Evolutionary conservation across 2,888 invertebrate genomes (phyloP).

Genomic region (Synergus gifuensis): DNA sequence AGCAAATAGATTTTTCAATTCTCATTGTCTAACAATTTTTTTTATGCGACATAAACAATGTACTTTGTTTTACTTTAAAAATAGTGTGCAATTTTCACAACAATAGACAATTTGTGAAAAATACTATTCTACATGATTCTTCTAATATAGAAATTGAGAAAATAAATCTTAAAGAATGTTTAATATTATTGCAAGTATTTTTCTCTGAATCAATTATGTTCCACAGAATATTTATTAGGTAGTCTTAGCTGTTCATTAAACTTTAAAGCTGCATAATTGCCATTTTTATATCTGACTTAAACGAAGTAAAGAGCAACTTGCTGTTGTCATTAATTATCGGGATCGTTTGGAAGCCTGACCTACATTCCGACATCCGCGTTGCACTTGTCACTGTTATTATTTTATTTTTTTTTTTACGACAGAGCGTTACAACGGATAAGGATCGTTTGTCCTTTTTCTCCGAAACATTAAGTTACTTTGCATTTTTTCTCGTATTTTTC

Average conservation of each 20-base stretch:
- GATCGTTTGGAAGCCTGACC: constrained; percentile 20
- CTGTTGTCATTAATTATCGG: constrained; percentile 23
- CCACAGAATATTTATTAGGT: neutral
- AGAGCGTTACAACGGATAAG: constrained; percentile 46
- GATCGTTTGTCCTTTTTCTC: constrained; percentile 48
- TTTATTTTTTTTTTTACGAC: constrained; percentile 50
- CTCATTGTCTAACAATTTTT: constrained; percentile 1
- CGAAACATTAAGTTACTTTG: constrained; percentile 47
- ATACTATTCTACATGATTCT: neutral
- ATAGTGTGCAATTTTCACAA: neutral
- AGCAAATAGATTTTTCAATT: neutral
- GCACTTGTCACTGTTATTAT: constrained; percentile 49
- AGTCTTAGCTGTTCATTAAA: neutral
- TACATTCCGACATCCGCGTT: constrained; percentile 28
- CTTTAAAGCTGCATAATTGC: constrained; percentile 10
- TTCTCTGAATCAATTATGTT: neutral
- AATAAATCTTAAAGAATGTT: neutral
- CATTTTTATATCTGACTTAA: constrained; percentile 18
- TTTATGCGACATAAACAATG: neutral
- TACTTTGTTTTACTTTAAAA: neutral
- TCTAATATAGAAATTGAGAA: neutral
- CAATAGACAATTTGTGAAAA: neutral
- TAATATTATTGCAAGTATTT: neutral
- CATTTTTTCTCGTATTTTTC: constrained; percentile 32
- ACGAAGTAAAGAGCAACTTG: constrained; percentile 3